Base-by-base conservation (phyloP, 2,113 vertebrate species). In the Silurus meridionalis region DNA sequence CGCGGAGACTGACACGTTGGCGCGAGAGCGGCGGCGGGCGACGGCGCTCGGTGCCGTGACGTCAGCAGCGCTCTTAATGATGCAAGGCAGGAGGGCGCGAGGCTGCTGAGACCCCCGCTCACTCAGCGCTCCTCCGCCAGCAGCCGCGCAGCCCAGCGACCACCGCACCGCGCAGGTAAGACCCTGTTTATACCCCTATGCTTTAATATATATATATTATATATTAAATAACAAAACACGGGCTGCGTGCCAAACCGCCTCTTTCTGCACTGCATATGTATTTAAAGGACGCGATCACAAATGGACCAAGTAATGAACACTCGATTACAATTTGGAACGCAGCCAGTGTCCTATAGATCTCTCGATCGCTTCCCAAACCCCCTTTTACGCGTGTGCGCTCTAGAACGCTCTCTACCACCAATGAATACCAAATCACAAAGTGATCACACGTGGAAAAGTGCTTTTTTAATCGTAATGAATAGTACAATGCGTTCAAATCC, bases 11-110 rank as follows among this genome's bases (percentile, higher is more conserved):
- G 77, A 60, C 55, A 60, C 60, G 80, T 66, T 53, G 50, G 60
- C 63, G 61, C 6, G 80, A 67, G 60, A 82, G 63, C 61, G 55
- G 63, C 66, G 53, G 77, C 78, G 71, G 37, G 64, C 53, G 72
- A 25, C 64, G 25, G 87, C 85, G 71, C 69, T 71, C 37, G 90
- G 91, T 94, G 89, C 89, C 90, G 94, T 95, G 95, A 96, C 93
- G 93, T 89, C 90, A 91, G 91, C 71, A 85, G 89, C 15, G 83
- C 94, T 95, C 93, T 92, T 88, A 91, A 93, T 90, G 91, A 85
- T 85, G 46, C 90, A 87, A 83, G 92, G 88, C 83, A 86, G 88
- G 88, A 90, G 93, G 91, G 85, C 64, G 84, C 67, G 46, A 74
- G 86, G 75, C 78, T 80, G 55, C 88, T 83, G 80, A 83, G 80